Conservation (phyloP, 1,140 invertebrate genomes). For the Ceratina japonica region DNA sequence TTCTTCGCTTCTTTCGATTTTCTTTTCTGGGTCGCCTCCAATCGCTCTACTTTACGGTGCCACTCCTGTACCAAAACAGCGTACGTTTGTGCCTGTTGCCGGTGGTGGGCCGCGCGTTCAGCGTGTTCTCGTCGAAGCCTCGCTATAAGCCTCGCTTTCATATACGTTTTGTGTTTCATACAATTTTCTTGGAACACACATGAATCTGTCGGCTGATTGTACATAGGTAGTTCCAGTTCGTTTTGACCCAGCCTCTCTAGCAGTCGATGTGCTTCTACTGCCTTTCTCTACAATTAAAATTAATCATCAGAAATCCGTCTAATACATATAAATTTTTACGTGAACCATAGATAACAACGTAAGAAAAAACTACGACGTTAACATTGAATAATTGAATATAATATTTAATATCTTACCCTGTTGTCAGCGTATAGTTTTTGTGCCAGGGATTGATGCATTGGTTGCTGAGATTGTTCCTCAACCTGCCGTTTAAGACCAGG, state of each 20-base stretch:
- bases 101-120: slow-evolving; percentile 87
- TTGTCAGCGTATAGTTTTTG: slow-evolving; percentile 98
- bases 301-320: background rate
- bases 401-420: too few relatives aligned
- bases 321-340: background rate
- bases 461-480: slow-evolving; percentile 83
- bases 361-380: background rate
- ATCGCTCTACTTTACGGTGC: slow-evolving; percentile 92
- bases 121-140: slow-evolving; percentile 89
- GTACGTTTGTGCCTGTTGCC: slow-evolving; percentile 91
- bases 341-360: background rate
- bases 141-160: slow-evolving; percentile 85
- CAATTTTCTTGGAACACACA: slow-evolving; percentile 93
- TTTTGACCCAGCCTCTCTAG: slow-evolving; percentile 88
- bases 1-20: slow-evolving; percentile 95
- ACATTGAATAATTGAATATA: too few relatives aligned
- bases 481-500: slow-evolving; percentile 80
- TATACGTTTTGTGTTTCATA: slow-evolving; percentile 87
- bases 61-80: slow-evolving; percentile 92
- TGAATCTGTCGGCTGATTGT: slow-evolving; percentile 98
- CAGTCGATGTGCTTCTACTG: slow-evolving; percentile 89
- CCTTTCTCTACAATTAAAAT: slow-evolving; percentile 84
- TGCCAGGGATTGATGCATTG: slow-evolving; percentile 91
- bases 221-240: slow-evolving; percentile 92
- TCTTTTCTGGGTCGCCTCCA: slow-evolving; percentile 90